These are phyloP conservation scores for Grammomys surdaster DNA, from an alignment of 2,113 vertebrate genomes.

Conservation along the genomic window DNA sequence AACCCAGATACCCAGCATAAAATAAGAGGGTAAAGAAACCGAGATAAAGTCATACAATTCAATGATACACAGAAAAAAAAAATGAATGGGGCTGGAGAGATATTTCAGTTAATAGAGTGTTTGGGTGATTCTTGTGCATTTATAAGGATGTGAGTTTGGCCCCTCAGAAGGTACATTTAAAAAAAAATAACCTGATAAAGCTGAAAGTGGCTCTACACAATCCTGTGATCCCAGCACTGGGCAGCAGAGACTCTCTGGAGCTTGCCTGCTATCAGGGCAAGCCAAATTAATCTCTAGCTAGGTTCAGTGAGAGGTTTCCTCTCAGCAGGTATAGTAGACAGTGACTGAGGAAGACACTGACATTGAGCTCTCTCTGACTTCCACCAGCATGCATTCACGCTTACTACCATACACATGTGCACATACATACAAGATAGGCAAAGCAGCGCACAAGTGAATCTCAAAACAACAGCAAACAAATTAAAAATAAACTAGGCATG, in stretches of 20 bases:
- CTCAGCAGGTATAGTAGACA: background rate
- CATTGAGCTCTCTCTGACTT: background rate
- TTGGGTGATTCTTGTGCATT: background rate
- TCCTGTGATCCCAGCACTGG: background rate
- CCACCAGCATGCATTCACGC: background rate
- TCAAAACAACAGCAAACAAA: background rate
- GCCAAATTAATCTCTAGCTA: background rate
- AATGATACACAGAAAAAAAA: background rate
- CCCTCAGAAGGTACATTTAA: background rate
- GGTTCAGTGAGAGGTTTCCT: background rate
- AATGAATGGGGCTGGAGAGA: background rate
- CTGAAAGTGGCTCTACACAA: background rate
- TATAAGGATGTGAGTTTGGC: background rate
- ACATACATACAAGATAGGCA: background rate
- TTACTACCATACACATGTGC: background rate
- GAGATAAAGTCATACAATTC: background rate
- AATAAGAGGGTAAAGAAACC: background rate
- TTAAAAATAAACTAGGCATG: background rate
- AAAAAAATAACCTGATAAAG: background rate
- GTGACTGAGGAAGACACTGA: background rate
- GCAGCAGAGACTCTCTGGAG: background rate
- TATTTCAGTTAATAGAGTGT: background rate
- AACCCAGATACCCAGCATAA: background rate
- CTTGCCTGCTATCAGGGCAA: too few species aligned
- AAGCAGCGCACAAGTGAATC: background rate